Conservation (phyloP, 2,888 invertebrate genomes). For the Cantharis rufa region DNA sequence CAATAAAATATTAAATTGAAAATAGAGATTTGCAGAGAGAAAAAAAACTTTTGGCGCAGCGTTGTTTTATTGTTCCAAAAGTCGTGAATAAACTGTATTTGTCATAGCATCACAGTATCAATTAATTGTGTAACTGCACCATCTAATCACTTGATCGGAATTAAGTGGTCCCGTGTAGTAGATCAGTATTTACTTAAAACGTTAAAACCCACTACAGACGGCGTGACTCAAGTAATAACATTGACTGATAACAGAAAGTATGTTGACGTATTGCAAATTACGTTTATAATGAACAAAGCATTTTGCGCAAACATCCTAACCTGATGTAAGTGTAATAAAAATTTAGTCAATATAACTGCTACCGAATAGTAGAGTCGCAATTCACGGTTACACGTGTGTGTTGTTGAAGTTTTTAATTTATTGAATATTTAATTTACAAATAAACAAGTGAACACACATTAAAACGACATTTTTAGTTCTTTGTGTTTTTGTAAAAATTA, state of each 20-base stretch:
- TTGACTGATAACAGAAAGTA: neutral
- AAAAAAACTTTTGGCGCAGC: neutral
- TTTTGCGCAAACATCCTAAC: neutral
- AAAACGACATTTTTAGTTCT: neutral
- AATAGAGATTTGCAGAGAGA: no score
- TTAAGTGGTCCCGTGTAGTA: neutral
- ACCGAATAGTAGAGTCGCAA: neutral
- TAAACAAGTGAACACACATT: neutral
- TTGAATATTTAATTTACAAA: neutral
- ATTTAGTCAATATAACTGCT: neutral
- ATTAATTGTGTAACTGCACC: neutral
- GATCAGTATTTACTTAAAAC: neutral
- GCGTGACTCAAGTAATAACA: neutral
- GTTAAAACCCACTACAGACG: neutral
- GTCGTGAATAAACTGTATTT: neutral
- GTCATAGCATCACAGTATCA: neutral
- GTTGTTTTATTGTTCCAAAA: neutral
- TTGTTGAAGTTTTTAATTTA: neutral
- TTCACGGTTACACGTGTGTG: neutral
- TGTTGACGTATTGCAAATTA: neutral
- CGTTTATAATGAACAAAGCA: neutral
- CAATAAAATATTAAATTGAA: no score
- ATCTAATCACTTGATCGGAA: neutral
- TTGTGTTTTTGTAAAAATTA: neutral
- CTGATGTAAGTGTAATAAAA: neutral